Evolutionary conservation across 2,888 invertebrate species (phyloP).

Genomic region (Caenorhabditis sinica): DNA sequence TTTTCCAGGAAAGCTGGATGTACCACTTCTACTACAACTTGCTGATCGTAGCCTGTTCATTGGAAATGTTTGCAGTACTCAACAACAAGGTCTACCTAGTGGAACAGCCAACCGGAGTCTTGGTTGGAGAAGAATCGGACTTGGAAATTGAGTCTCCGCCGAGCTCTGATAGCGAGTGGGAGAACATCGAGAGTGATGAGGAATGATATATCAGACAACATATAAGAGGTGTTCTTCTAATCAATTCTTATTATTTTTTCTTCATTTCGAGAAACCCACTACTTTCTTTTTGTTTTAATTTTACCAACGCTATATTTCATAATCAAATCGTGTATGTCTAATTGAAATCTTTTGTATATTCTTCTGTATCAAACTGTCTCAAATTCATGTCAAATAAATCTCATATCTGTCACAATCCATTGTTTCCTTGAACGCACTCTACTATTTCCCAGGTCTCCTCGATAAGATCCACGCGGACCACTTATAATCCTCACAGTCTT

Average conservation of each 20-base stretch:
- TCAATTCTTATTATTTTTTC: no score
- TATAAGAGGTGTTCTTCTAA: no score
- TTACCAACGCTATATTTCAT: no score
- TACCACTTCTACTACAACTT: slow-evolving; percentile 7
- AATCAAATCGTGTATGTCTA: no score
- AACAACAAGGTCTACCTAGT: background rate
- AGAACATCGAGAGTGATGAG: background rate
- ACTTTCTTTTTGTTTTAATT: no score
- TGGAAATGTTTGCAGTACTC: background rate
- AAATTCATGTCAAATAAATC: no score
- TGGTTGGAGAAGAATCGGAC: background rate
- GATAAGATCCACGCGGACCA: background rate
- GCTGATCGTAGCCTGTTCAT: background rate
- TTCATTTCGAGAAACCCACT: no score
- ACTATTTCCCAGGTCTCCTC: background rate
- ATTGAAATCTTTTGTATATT: no score
- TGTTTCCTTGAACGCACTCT: background rate
- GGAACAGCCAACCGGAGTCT: background rate
- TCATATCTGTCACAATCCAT: no score
- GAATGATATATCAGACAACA: no score
- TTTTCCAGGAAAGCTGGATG: slow-evolving; percentile 28
- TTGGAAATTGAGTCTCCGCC: background rate
- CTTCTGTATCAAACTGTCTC: no score
- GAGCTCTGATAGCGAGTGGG: background rate
- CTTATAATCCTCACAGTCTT: background rate